phyloP scores from a whole-genome alignment of 2,797 vertebrate species.

The Acrocephalus scirpaceus region DNA sequence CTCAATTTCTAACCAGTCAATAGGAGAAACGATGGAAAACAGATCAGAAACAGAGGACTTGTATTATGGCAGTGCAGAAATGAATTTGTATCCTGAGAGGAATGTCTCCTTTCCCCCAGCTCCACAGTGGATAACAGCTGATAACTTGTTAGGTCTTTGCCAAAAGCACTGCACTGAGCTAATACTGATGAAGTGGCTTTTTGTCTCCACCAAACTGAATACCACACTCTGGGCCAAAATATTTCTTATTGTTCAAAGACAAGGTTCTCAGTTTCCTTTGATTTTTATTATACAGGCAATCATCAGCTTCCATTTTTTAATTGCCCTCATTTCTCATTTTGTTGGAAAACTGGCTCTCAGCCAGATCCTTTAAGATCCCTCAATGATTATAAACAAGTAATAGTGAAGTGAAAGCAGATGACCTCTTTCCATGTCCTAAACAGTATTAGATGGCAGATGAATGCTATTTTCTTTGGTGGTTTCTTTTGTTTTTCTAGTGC shows the following conservation, averaged over 20 bases:
- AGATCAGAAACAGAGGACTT: not conserved
- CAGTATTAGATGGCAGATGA: not conserved
- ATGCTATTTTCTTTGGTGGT: not conserved
- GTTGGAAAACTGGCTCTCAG: constrained; percentile 11
- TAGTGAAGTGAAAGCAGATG: constrained; percentile 36
- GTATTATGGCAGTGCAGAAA: not conserved
- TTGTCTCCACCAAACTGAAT: constrained; percentile 37
- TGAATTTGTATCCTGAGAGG: not conserved
- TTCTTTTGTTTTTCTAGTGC: not conserved
- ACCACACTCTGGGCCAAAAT: constrained; percentile 37
- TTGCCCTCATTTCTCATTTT: constrained; percentile 53
- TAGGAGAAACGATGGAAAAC: not conserved
- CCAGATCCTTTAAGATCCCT: not conserved
- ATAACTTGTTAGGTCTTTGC: constrained; percentile 1
- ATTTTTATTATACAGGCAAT: constrained; percentile 39
- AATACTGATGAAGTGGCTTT: constrained; percentile 53
- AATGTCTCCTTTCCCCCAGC: not conserved
- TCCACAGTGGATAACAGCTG: not conserved
- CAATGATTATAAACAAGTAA: constrained; percentile 9
- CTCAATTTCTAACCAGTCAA: constrained; percentile 19
- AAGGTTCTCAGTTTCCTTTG: constrained; percentile 41
- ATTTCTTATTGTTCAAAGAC: constrained; percentile 39
- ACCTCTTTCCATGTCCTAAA: not conserved
- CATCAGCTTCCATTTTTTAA: constrained; percentile 56
- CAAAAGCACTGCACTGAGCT: not conserved